Conservation (phyloP, 2,797 vertebrate species). For the Heliangelus exortis region DNA sequence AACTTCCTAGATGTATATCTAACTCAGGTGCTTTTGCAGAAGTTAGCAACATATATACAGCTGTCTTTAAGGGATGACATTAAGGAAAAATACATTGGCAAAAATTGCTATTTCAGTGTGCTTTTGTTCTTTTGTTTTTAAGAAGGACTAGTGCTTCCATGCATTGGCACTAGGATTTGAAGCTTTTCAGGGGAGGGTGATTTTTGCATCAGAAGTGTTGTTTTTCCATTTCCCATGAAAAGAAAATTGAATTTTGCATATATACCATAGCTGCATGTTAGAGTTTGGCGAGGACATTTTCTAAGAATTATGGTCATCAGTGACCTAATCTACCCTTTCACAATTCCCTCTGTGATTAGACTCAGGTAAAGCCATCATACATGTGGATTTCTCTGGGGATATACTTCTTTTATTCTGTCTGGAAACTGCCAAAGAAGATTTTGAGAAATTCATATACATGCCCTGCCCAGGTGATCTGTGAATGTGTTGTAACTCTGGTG, state of each 20-base stretch:
- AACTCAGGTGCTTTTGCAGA: not conserved
- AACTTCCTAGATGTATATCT: not conserved
- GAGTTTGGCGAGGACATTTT: not conserved
- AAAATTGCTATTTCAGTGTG: not conserved
- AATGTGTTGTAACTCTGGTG: not conserved
- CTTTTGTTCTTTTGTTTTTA: not conserved
- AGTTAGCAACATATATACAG: not conserved
- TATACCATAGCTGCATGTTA: not conserved
- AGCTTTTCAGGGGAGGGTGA: not conserved
- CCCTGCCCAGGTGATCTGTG: constrained; percentile 40
- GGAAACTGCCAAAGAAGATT: constrained; percentile 5
- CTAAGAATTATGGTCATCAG: not conserved
- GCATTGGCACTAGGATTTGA: not conserved
- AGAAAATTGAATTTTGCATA: not conserved
- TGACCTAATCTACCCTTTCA: not conserved
- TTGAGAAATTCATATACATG: not conserved
- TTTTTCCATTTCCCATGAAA: not conserved
- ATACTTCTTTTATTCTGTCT: not conserved
- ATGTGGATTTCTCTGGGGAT: constrained; percentile 1
- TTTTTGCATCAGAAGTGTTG: not conserved
- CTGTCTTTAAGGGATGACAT: not conserved
- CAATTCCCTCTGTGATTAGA: not conserved
- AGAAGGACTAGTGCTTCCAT: not conserved
- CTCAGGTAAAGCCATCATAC: not conserved
- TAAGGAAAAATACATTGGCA: not conserved